Evolutionary conservation across 1,140 invertebrate genomes (phyloP).

Genomic region (Euwallacea fornicatus): DNA sequence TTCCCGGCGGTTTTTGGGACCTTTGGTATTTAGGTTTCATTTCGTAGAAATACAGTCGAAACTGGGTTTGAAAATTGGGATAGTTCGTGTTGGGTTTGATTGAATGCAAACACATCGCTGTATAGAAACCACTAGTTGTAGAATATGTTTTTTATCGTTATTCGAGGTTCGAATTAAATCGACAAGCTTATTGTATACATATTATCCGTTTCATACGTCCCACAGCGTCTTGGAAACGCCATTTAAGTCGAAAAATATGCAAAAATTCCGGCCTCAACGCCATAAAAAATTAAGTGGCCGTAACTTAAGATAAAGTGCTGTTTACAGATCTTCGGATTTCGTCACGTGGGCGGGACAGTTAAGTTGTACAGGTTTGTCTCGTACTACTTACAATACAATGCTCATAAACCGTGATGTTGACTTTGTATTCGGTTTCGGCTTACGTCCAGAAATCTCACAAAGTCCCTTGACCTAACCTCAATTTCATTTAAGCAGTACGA

Average conservation of each 20-base stretch:
- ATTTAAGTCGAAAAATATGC: not conserved
- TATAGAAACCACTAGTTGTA: no score
- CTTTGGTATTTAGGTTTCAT: constrained; percentile 15
- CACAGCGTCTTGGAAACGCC: not conserved
- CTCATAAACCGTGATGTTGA: no score
- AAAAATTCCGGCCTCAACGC: not conserved
- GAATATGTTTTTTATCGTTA: no score
- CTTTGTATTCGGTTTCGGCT: no score
- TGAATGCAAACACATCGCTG: no score
- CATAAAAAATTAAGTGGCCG: constrained; percentile 12
- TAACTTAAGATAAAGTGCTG: constrained; percentile 12
- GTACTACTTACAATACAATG: not conserved
- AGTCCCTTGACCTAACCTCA: no score
- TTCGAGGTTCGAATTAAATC: no score
- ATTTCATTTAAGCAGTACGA: no score
- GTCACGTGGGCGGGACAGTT: constrained; percentile 10
- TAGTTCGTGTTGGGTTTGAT: no score
- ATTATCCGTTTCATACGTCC: not conserved
- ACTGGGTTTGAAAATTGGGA: not conserved
- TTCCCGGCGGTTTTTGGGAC: constrained; percentile 15
- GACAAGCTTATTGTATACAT: no score
- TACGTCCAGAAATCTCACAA: no score
- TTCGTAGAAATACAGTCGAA: no score
- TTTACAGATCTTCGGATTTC: constrained; percentile 6
- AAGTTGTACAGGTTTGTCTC: not conserved